These are phyloP conservation scores for Megalonaias nervosa DNA, from an alignment of 1,140 invertebrate genomes.

Conservation along the genomic window DNA sequence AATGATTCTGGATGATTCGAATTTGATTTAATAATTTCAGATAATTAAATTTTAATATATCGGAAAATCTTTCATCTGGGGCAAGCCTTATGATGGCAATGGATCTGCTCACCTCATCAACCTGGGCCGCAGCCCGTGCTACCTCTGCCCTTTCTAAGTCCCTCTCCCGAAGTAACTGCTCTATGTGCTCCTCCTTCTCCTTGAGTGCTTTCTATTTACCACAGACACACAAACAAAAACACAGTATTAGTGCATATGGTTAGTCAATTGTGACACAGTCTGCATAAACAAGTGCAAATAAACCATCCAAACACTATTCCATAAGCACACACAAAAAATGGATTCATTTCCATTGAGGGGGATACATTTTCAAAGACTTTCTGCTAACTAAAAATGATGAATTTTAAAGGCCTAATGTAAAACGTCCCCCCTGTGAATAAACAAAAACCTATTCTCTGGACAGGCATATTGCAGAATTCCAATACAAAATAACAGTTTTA, in stretches of 20 bases:
- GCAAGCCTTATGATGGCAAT: too few species aligned
- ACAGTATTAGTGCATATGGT: constrained; percentile 1
- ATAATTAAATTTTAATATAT: too few species aligned
- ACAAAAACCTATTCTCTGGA: too few species aligned
- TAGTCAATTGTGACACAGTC: background rate
- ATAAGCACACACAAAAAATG: background rate
- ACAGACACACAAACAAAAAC: constrained; percentile 1
- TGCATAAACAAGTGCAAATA: background rate
- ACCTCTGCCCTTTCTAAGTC: constrained; percentile 90
- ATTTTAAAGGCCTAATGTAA: background rate
- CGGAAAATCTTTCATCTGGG: too few species aligned
- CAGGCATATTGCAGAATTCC: too few species aligned
- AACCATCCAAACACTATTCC: background rate
- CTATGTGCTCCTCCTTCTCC: constrained; percentile 94
- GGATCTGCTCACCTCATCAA: constrained; percentile 76
- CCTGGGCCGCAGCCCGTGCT: constrained; percentile 80
- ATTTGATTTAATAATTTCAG: background rate
- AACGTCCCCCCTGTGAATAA: background rate
- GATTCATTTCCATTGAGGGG: background rate
- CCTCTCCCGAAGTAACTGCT: constrained; percentile 89
- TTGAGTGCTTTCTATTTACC: constrained; percentile 84
- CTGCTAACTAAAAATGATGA: background rate
- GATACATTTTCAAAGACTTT: background rate
- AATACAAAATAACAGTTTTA: too few species aligned
- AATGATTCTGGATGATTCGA: background rate